Conservation (phyloP, 2,797 vertebrate species). For the Momotus momota region DNA sequence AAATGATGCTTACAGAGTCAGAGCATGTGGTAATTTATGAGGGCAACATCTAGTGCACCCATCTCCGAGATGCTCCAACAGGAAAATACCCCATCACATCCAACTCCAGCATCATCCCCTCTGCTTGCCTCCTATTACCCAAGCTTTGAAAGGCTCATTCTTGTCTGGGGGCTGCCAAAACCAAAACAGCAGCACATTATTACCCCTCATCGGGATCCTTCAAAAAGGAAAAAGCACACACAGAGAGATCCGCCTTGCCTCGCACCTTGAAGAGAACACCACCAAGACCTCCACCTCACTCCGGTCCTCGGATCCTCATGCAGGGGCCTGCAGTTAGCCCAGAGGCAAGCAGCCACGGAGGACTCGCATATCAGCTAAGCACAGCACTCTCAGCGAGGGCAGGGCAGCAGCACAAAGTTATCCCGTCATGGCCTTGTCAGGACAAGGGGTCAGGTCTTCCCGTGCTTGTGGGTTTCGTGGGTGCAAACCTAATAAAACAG, state of each 20-base stretch:
- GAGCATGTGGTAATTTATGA: background rate
- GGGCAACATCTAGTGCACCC: background rate
- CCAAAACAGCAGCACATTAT: background rate
- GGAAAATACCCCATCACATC: background rate
- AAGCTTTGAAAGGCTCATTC: background rate
- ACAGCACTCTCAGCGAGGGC: accelerated
- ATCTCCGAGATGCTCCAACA: background rate
- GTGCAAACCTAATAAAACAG: conserved; percentile 44
- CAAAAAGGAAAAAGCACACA: background rate
- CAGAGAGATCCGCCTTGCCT: background rate
- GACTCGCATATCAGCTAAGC: accelerated
- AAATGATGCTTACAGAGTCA: background rate
- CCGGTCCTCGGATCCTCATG: background rate
- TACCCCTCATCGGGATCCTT: background rate
- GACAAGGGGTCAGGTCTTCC: background rate
- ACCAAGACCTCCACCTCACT: background rate
- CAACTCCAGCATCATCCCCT: background rate
- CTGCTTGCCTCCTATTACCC: background rate
- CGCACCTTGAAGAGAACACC: background rate
- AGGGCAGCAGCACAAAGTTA: background rate
- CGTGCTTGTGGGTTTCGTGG: background rate
- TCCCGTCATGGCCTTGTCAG: accelerated
- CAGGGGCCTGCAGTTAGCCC: accelerated
- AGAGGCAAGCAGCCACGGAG: background rate
- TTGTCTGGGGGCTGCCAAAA: background rate